phyloP scores from a whole-genome alignment of 2,113 vertebrate species.

The Salminus brasiliensis region DNA sequence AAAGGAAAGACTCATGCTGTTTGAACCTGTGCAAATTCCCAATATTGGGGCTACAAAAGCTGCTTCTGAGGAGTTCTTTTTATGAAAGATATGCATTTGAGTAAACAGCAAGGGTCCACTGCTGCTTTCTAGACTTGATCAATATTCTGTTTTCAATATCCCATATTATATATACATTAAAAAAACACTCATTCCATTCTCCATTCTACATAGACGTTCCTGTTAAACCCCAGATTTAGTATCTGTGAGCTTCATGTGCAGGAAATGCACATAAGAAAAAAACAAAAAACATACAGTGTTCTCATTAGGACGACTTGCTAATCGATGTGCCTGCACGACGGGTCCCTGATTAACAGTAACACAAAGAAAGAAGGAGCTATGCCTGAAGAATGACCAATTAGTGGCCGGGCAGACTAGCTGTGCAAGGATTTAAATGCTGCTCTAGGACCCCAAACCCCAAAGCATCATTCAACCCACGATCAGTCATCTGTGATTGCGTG shows the following conservation, averaged over 20 bases:
- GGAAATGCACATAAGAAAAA: too few species aligned
- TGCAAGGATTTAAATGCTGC: not conserved
- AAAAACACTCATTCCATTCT: too few species aligned
- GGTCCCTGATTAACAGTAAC: not conserved
- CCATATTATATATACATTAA: too few species aligned
- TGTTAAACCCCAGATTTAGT: too few species aligned
- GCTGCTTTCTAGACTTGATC: too few species aligned
- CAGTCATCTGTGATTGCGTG: slow-evolving; percentile 8
- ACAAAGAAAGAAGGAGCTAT: not conserved
- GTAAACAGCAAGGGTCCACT: too few species aligned
- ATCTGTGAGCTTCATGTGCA: not conserved
- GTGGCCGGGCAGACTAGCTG: not conserved
- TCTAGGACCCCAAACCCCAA: too few species aligned
- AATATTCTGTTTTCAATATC: too few species aligned
- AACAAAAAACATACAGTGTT: too few species aligned
- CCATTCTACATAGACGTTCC: too few species aligned
- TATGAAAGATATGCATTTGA: not conserved
- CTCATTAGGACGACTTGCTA: not conserved
- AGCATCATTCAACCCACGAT: slow-evolving; percentile 11
- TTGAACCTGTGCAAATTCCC: not conserved
- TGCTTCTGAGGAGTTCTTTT: too few species aligned
- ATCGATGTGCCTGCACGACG: not conserved
- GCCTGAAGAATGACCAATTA: not conserved
- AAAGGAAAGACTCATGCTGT: not conserved
- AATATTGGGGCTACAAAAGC: not conserved